phyloP scores from a whole-genome alignment of 30 jellyfish, hydroid and myxozoan genomes.

The Chironex yamaguchii region DNA sequence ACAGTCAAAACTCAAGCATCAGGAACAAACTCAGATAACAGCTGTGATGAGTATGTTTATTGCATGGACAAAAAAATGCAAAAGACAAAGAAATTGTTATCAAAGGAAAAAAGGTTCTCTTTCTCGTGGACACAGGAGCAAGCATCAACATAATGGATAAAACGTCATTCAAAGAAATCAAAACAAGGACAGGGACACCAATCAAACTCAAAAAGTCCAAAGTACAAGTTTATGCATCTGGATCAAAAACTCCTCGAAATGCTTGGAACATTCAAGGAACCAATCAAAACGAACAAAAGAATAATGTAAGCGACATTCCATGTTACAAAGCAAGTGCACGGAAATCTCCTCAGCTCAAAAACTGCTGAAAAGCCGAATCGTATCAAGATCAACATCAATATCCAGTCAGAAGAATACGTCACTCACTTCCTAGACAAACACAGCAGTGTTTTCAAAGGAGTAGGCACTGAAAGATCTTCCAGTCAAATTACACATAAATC shows the following conservation, averaged over 20 bases:
- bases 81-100: conserved; percentile 20
- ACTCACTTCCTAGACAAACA: no score
- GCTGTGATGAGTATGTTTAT: conserved; percentile 47
- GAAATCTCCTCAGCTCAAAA: conserved; percentile 13
- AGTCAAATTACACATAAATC: no score
- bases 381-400: background rate
- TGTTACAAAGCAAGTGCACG: conserved; percentile 23
- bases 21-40: conserved; percentile 55
- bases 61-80: conserved; percentile 1
- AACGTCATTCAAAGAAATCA: background rate
- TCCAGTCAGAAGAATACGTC: no score
- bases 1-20: conserved; percentile 33
- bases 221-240: background rate
- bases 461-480: no score
- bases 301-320: conserved; percentile 2
- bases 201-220: background rate
- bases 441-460: no score
- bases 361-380: background rate
- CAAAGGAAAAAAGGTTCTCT: conserved; percentile 4
- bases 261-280: background rate
- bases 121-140: conserved; percentile 54
- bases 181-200: conserved; percentile 29
- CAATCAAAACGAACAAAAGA: conserved; percentile 17
- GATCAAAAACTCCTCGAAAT: conserved; percentile 9
- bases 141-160: conserved; percentile 14